phyloP scores from a whole-genome alignment of 2,113 vertebrate species.

The Narcine bancroftii region DNA sequence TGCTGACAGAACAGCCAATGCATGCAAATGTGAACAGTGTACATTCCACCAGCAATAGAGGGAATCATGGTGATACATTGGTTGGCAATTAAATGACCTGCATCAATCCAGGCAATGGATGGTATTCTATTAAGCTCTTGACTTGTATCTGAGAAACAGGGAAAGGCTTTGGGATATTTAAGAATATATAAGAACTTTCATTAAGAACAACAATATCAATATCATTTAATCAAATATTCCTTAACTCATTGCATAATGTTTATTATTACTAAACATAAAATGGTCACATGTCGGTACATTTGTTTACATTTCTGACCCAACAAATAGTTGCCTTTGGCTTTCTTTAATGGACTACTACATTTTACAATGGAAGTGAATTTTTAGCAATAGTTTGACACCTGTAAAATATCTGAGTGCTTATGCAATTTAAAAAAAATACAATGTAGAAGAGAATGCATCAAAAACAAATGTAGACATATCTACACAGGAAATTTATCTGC shows the following conservation, averaged over 20 bases:
- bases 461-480: background rate
- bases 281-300: background rate
- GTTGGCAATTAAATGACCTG: too few relatives aligned
- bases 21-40: too few relatives aligned
- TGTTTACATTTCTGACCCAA: background rate
- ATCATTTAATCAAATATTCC: background rate
- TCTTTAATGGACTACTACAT: background rate
- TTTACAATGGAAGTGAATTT: background rate
- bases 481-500: background rate
- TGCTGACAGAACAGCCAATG: too few relatives aligned
- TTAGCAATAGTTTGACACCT: background rate
- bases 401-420: background rate
- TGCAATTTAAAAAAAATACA: background rate
- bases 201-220: background rate
- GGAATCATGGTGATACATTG: too few relatives aligned
- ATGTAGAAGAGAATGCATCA: background rate
- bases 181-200: background rate
- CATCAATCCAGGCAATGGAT: too few relatives aligned
- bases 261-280: constrained; percentile 21
- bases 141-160: too few relatives aligned
- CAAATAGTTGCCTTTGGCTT: background rate
- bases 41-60: too few relatives aligned
- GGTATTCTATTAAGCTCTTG: too few relatives aligned
- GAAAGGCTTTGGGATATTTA: too few relatives aligned
- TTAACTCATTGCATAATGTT: background rate